These are phyloP conservation scores for Prunella fulvescens DNA, from an alignment of 2,113 vertebrate genomes.

Conservation along the genomic window DNA sequence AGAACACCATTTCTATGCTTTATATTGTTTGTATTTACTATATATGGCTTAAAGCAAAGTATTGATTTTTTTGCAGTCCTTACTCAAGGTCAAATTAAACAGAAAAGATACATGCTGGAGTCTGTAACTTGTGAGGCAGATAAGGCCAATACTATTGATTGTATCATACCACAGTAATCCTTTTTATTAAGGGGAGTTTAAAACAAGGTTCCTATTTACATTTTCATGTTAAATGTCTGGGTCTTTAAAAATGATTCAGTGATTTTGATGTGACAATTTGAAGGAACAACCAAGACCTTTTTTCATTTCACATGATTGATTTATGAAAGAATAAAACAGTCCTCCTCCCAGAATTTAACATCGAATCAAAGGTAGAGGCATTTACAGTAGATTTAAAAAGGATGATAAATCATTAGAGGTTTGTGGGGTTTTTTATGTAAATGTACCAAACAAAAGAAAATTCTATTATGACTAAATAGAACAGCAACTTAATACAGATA, in stretches of 20 bases:
- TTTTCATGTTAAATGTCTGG: constrained; percentile 70
- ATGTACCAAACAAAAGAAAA: neutral
- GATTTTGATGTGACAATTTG: constrained; percentile 42
- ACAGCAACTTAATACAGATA: neutral
- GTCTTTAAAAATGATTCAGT: constrained; percentile 35
- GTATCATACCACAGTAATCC: constrained; percentile 76
- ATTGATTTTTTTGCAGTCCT: constrained; percentile 70
- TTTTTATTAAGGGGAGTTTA: constrained; percentile 71
- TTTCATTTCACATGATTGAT: neutral
- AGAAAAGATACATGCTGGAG: constrained; percentile 65
- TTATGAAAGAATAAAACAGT: neutral
- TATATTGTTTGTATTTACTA: constrained; percentile 62
- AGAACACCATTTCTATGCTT: constrained; percentile 46
- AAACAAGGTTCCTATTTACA: constrained; percentile 71
- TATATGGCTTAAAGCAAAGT: constrained; percentile 53
- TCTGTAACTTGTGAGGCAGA: constrained; percentile 63
- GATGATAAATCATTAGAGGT: neutral
- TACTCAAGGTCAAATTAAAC: constrained; percentile 76
- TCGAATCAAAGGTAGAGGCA: neutral
- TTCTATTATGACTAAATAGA: neutral
- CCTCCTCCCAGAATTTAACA: neutral
- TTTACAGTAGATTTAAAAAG: neutral
- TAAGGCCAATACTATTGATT: constrained; percentile 77
- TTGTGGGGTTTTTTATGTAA: neutral
- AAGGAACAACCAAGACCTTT: neutral